Conservation (phyloP, 2,797 vertebrate species). For the Pseudochaenichthys georgianus region DNA sequence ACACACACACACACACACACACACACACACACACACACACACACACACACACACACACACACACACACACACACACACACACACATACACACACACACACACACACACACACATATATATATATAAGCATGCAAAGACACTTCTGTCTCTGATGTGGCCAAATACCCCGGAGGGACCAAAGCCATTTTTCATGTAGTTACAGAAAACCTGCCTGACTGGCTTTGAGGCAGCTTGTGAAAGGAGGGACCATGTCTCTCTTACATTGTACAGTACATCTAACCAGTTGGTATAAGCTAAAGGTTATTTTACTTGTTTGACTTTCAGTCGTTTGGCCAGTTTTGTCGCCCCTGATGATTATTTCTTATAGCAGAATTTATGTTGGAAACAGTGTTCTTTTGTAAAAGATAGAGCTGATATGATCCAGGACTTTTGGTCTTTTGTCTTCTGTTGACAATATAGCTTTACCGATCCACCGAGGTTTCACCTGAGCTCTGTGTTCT, state of each 20-base stretch:
- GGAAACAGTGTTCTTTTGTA: slow-evolving; percentile 9
- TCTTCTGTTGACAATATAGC: background rate
- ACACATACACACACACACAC: slow-evolving; percentile 1
- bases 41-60: slow-evolving; percentile 5
- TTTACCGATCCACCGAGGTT: background rate
- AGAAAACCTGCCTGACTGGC: slow-evolving; percentile 86
- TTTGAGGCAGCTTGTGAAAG: slow-evolving; percentile 72
- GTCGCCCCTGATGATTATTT: slow-evolving; percentile 1
- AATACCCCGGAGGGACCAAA: slow-evolving; percentile 80
- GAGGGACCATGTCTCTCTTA: slow-evolving; percentile 60
- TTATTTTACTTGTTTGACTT: slow-evolving; percentile 51
- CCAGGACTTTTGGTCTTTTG: background rate
- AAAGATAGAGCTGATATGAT: background rate
- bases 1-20: background rate
- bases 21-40: background rate
- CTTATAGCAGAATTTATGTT: background rate
- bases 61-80: background rate
- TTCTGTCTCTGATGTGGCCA: slow-evolving; percentile 69
- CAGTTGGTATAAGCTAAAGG: slow-evolving; percentile 39
- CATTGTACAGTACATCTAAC: slow-evolving; percentile 57
- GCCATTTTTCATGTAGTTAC: slow-evolving; percentile 86
- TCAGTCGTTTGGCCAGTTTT: slow-evolving; percentile 17
- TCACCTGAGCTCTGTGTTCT: slow-evolving; percentile 10
- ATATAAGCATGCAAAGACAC: slow-evolving; percentile 56
- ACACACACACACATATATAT: background rate